Conservation (phyloP, 1,140 invertebrate genomes). For the Glossosoma conforme region DNA sequence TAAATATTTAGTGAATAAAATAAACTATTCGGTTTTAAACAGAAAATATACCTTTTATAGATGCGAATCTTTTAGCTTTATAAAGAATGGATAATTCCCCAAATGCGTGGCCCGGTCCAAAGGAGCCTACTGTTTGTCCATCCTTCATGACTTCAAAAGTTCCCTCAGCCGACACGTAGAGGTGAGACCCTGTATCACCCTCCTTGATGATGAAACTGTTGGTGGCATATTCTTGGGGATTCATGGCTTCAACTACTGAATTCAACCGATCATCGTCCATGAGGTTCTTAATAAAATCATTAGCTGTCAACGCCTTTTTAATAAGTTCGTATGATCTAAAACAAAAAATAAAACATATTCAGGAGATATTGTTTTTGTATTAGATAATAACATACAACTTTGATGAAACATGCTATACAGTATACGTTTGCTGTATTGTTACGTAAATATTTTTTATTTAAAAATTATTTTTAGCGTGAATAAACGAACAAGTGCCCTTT, state of each 20-base stretch:
- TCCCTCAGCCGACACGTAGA: conserved; percentile 79
- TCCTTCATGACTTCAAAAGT: conserved; percentile 83
- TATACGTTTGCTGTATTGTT: background rate
- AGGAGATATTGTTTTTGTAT: no score
- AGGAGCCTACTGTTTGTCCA: conserved; percentile 67
- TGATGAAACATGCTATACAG: background rate
- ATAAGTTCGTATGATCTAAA: conserved; percentile 51
- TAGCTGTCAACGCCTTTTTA: conserved; percentile 65
- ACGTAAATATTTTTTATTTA: background rate
- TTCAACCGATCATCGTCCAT: conserved; percentile 74
- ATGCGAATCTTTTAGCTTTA: conserved; percentile 84
- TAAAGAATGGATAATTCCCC: conserved; percentile 92
- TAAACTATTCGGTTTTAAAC: no score
- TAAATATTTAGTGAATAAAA: no score
- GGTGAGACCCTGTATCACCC: conserved; percentile 75
- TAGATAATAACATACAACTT: background rate
- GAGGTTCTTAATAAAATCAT: conserved; percentile 90
- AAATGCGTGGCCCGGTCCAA: conserved; percentile 83
- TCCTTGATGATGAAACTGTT: conserved; percentile 81
- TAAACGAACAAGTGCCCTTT: no score
- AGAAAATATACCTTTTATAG: conserved; percentile 77
- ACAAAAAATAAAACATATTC: background rate
- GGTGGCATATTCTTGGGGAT: conserved; percentile 67
- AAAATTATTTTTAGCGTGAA: background rate
- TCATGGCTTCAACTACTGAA: conserved; percentile 90